Evolutionary conservation across 2,888 invertebrate species (phyloP).

Genomic region (Epinotia bilunana): DNA sequence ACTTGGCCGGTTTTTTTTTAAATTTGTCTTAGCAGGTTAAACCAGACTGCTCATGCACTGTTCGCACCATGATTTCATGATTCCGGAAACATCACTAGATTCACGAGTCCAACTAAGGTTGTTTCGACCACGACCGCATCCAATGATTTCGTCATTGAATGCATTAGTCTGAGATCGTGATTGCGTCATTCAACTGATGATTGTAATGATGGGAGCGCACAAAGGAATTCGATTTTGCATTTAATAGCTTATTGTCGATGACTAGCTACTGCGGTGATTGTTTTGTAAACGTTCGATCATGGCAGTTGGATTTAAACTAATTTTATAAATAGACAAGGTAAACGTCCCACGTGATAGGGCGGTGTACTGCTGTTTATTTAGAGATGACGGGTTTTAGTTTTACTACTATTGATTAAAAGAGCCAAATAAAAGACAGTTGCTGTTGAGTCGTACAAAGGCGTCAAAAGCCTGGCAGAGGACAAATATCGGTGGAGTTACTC

Average conservation of each 20-base stretch:
- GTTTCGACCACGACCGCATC: constrained; percentile 35
- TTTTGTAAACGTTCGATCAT: constrained; percentile 21
- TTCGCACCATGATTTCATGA: background rate
- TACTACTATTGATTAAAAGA: no score
- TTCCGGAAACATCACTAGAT: constrained; percentile 9
- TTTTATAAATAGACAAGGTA: no score
- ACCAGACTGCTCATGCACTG: background rate
- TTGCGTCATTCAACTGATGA: constrained; percentile 31
- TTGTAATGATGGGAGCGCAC: constrained; percentile 42
- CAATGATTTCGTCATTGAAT: constrained; percentile 19
- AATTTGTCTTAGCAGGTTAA: background rate
- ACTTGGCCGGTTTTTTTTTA: no score
- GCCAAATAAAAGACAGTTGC: no score
- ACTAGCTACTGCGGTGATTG: constrained; percentile 41
- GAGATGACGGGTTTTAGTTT: no score
- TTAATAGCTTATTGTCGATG: constrained; percentile 30
- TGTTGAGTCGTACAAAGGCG: no score
- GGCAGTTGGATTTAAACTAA: background rate
- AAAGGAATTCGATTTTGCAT: constrained; percentile 45
- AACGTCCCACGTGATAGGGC: no score
- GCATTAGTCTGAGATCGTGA: constrained; percentile 43
- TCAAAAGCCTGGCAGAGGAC: no score
- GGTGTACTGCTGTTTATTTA: no score
- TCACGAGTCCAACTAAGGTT: constrained; percentile 17
- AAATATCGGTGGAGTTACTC: no score